Conservation (phyloP, 2,888 invertebrate genomes). For the Himalopsyche tibetana region DNA sequence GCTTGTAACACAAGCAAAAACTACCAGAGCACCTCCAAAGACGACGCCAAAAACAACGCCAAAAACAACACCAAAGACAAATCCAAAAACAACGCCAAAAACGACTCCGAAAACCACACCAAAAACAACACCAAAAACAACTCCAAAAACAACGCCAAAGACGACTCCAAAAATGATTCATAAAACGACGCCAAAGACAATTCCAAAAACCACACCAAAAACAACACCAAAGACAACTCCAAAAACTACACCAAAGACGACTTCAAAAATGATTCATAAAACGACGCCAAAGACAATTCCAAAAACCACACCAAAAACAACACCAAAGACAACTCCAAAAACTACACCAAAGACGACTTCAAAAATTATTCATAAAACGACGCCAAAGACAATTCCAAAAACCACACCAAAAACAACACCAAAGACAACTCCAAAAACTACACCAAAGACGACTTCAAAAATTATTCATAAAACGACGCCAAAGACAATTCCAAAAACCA, state of each 20-base stretch:
- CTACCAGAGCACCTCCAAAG: not conserved
- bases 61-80: not conserved
- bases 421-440: too few relatives aligned
- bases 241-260: not conserved
- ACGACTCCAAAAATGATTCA: too few relatives aligned
- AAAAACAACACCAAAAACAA: not conserved
- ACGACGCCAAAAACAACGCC: not conserved
- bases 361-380: slow-evolving; percentile 48
- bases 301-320: not conserved
- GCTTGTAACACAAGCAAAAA: not conserved
- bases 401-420: slow-evolving; percentile 38
- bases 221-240: not conserved
- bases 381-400: slow-evolving; percentile 56
- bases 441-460: too few relatives aligned
- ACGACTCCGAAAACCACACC: not conserved
- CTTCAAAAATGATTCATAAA: not conserved
- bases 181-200: not conserved
- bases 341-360: slow-evolving; percentile 56
- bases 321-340: not conserved
- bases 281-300: not conserved
- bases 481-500: not conserved
- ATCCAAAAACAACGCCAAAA: not conserved
- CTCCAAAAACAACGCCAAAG: not conserved
- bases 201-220: not conserved
- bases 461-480: too few relatives aligned